These are phyloP conservation scores for Gymnoscopelus microlampas DNA, from an alignment of 2,797 vertebrate genomes.

Conservation along the genomic window DNA sequence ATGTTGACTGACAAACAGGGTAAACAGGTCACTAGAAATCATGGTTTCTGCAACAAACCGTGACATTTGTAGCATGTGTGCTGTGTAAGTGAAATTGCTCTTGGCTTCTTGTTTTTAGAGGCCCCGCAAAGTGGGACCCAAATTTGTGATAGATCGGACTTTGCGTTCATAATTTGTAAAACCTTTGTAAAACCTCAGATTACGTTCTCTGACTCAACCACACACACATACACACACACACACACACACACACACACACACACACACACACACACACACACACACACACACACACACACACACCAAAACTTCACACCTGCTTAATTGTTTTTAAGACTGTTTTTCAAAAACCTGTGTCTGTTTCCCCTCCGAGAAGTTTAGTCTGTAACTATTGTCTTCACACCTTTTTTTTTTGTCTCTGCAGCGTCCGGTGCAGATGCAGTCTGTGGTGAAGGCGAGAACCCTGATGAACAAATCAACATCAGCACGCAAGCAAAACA, in stretches of 20 bases:
- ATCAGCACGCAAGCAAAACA: too few relatives aligned
- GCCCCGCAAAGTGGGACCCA: too few relatives aligned
- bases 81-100: too few relatives aligned
- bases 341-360: conserved; percentile 16
- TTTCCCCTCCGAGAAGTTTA: conserved; percentile 22
- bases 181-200: too few relatives aligned
- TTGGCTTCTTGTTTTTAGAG: too few relatives aligned
- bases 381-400: conserved; percentile 60
- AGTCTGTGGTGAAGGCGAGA: conserved; percentile 4
- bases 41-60: too few relatives aligned
- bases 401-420: conserved; percentile 50
- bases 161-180: too few relatives aligned
- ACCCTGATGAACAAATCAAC: too few relatives aligned
- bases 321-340: not conserved
- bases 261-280: not conserved
- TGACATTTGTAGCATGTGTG: too few relatives aligned
- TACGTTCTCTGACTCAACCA: not conserved
- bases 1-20: too few relatives aligned
- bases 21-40: too few relatives aligned
- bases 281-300: conserved; percentile 6
- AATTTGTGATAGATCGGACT: too few relatives aligned
- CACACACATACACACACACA: conserved; percentile 1
- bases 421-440: conserved; percentile 9
- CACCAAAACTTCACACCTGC: conserved; percentile 45
- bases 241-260: conserved; percentile 10